Evolutionary conservation across 1,140 invertebrate species (phyloP), one percentile per base, ranked within the genome.

Genomic region (Sesamia nonagrioides): DNA sequence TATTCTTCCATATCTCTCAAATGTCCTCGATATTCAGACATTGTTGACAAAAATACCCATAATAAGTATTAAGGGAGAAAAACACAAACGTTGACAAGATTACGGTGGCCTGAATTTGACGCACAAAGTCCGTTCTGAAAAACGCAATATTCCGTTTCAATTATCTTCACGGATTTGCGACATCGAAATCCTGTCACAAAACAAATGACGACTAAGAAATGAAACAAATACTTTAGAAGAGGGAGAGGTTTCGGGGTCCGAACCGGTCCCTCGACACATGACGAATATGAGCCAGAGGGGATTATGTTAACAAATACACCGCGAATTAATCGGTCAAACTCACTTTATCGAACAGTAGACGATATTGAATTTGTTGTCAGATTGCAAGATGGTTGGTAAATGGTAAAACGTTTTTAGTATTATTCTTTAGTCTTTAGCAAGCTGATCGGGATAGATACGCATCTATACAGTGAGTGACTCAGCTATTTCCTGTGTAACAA

Each of bases 161-260:
- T 87, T 89, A 87, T 87, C 81, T 84, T 81, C 78, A 85, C 48
- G 83, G 84, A 85, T 85, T 86, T 85, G 72, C 71, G 72, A 84
- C 80, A 80, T 66, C 48, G 76, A 78, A 75, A 73, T 77, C 48
- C 77, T 74, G 76, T 86, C 81, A 86, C 79, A 80, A 69, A 56
- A 73, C 68, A 35, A 71, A 76, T 76, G 60, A 76, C 74, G 21
- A 48, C 72, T 76, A 17, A 76, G 45, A 76, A 52, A 66, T 35
- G 74, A 76, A 76, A 76, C 74, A 76, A 75, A 75, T 75, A 74
- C 72, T 73, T 11, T 21, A 48, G 54, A 50, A 76, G 58, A 52
- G 54, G 72, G 56, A 61, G 40, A 15, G 8, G 35, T 45, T 5
- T 45, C 60, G 8, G 42, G 48, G 52, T 52, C 71, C 60, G 77